phyloP scores from a whole-genome alignment of 2,113 vertebrate genomes.

The Pelodiscus sinensis region DNA sequence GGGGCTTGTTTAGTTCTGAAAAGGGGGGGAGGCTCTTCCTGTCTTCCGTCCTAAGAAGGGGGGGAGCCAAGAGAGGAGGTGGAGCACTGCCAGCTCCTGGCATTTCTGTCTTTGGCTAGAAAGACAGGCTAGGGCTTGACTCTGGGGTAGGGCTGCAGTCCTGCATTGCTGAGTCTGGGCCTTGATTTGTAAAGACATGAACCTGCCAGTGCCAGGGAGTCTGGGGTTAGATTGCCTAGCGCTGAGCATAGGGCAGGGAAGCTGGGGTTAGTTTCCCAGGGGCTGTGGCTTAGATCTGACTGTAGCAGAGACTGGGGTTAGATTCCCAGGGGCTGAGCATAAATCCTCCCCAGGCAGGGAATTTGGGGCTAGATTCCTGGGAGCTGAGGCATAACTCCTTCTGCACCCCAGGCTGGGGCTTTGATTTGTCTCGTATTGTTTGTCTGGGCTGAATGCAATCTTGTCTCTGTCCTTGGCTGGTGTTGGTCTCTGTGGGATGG shows the following conservation, averaged over 20 bases:
- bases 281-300: not conserved
- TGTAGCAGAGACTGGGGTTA: not conserved
- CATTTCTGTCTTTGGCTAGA: not conserved
- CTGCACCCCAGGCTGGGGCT: not conserved
- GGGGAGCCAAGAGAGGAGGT: slow-evolving; percentile 20
- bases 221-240: not conserved
- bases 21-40: slow-evolving; percentile 66
- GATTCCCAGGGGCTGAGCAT: not conserved
- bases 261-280: not conserved
- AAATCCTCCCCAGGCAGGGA: not conserved
- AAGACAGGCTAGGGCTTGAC: not conserved
- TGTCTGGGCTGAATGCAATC: not conserved
- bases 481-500: not conserved
- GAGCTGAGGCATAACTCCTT: not conserved
- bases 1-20: slow-evolving; percentile 11
- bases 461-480: slow-evolving; percentile 10
- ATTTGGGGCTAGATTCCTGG: not conserved
- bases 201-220: not conserved
- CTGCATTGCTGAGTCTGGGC: not conserved
- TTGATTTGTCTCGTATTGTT: not conserved
- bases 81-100: slow-evolving; percentile 35
- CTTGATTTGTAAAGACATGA: not conserved
- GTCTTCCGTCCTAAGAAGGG: slow-evolving; percentile 59
- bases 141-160: not conserved
- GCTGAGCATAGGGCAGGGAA: not conserved